Evolutionary conservation across 2,888 invertebrate genomes (phyloP).

Genomic region (Latrodectus hesperus): DNA sequence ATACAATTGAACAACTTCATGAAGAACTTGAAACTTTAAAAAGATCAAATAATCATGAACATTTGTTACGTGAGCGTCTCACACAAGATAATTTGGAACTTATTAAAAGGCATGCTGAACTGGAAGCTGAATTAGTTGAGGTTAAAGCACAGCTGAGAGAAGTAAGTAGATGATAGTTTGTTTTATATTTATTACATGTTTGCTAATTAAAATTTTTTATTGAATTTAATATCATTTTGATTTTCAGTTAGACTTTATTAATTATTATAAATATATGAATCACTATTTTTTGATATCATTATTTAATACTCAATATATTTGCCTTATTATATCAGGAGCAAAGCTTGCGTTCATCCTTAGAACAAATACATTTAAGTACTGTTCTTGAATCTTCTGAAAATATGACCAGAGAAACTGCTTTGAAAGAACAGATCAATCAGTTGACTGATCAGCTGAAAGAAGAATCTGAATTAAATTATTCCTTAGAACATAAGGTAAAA

Average conservation of each 20-base stretch:
- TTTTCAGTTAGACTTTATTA: neutral
- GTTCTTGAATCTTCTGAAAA: conserved; percentile 58
- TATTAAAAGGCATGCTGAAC: conserved; percentile 58
- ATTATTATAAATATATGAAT: neutral
- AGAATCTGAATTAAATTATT: conserved; percentile 42
- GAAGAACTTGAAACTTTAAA: conserved; percentile 36
- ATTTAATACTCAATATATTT: neutral
- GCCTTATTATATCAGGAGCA: conserved; percentile 30
- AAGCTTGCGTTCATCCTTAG: conserved; percentile 31
- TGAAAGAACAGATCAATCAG: conserved; percentile 41
- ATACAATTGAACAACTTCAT: conserved; percentile 39
- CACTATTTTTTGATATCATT: neutral
- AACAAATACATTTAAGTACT: conserved; percentile 54
- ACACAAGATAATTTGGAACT: conserved; percentile 53
- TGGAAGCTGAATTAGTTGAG: conserved; percentile 62
- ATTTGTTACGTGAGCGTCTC: conserved; percentile 36
- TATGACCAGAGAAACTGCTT: conserved; percentile 26
- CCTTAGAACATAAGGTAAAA: conserved; percentile 36
- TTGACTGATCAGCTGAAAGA: conserved; percentile 37
- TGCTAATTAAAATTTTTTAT: neutral
- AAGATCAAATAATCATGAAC: conserved; percentile 52
- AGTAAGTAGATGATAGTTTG: conserved; percentile 11
- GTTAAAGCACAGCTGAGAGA: conserved; percentile 51
- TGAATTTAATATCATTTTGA: too few relatives aligned
- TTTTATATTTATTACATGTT: neutral